Evolutionary conservation across 2,113 vertebrate species (phyloP).

Genomic region (Raja brachyura): DNA sequence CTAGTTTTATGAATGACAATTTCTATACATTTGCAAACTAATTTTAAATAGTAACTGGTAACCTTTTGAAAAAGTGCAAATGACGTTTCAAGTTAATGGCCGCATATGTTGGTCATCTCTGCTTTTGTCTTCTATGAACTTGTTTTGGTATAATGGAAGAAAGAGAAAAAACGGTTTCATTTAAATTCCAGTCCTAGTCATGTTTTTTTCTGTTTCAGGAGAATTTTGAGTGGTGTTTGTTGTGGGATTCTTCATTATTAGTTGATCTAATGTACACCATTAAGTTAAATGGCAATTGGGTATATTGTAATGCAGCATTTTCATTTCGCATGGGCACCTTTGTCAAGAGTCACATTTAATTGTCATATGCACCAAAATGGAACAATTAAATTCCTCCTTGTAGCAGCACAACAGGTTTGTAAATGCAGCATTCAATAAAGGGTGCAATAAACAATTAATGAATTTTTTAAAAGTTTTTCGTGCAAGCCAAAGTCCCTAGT

Average conservation of each 20-base stretch:
- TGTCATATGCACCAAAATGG: too few species aligned
- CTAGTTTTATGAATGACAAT: not conserved
- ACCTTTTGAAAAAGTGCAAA: not conserved
- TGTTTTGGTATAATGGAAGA: not conserved
- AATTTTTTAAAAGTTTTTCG: too few species aligned
- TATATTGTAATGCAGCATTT: not conserved
- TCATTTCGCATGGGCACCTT: too few species aligned
- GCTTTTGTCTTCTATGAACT: not conserved
- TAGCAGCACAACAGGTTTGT: too few species aligned
- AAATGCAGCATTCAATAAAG: too few species aligned
- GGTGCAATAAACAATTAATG: too few species aligned
- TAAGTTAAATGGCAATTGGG: not conserved
- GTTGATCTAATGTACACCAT: not conserved
- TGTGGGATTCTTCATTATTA: not conserved
- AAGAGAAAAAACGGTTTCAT: not conserved
- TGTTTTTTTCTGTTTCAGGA: not conserved
- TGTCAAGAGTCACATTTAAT: too few species aligned
- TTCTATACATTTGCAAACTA: not conserved
- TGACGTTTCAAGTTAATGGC: not conserved
- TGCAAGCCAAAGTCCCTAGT: too few species aligned
- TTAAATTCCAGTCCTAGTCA: not conserved
- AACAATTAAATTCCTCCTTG: too few species aligned
- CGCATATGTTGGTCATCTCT: not conserved
- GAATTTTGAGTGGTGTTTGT: not conserved
- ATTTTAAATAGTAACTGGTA: not conserved